Evolutionary conservation across 2,797 vertebrate genomes (phyloP), one percentile per base, ranked within the genome.

Genomic region (Neosilurus hyrtlii): DNA sequence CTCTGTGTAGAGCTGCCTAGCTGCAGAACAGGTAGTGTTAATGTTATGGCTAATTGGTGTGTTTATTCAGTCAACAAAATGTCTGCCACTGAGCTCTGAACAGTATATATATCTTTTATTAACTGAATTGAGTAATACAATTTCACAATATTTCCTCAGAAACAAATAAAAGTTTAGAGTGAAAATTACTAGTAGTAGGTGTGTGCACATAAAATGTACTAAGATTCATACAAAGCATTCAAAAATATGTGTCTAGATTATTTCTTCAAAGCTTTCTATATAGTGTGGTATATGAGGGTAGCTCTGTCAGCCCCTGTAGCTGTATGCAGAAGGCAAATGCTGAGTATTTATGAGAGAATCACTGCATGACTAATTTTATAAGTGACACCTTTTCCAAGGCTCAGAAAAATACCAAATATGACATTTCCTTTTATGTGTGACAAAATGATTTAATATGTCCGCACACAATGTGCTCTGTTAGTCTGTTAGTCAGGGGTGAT

Each of bases 361-460:
- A 88, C 82, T 90, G 88, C 86, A 87, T 90, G 83, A 62, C 76
- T 90, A 89, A 90, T 91, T 87, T 85, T 85, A 85, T 67, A 49
- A 79, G 80, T 85, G 84, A 71, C 57, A 82, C 78, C 16, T 89
- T 84, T 86, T 81, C 57, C 35, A 62, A 26, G 35, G 37, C 59
- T 35, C 77, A 67, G 9, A 67, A 66, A 79, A 54, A 54, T 26
- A 22, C 16, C 7, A 56, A 56, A 67, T 11, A n/a, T 56, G 30
- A 56, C 63, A 66, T 79, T 79, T 68, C 26, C 52, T 65, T 52
- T 65, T 24, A 52, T 56, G 56, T 11, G 43, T 63, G 61, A 49
- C 37, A 65, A 78, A 51, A 51, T 56, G 24, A 67, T 65, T 26
- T 18, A 78, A 14, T 51, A 65, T 35, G 26, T 56, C 35, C 18